Conservation (phyloP, 2,888 invertebrate genomes). For the Nephrotoma guestfalica region DNA sequence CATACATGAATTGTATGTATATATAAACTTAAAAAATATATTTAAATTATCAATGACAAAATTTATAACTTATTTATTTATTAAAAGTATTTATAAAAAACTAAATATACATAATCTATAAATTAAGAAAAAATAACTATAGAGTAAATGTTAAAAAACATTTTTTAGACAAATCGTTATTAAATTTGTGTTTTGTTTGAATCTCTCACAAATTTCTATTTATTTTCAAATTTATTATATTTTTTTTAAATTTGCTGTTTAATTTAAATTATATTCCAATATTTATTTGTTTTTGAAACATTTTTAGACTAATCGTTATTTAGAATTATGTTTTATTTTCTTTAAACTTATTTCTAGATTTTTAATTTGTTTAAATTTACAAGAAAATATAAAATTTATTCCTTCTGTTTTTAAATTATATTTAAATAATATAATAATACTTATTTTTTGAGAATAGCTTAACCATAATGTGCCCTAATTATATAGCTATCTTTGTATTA, state of each 20-base stretch:
- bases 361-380: conserved; percentile 2
- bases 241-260: background rate
- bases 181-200: background rate
- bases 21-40: conserved; percentile 15
- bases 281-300: background rate
- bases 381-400: background rate
- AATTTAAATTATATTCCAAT: background rate
- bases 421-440: background rate
- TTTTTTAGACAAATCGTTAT: background rate
- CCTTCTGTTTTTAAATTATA: background rate
- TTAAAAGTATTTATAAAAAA: conserved; percentile 7
- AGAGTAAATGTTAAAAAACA: background rate
- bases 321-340: background rate
- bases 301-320: background rate
- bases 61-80: conserved; percentile 6
- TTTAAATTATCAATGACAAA: conserved; percentile 12
- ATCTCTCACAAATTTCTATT: background rate
- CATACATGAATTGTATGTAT: background rate
- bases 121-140: background rate
- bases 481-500: conserved; percentile 32
- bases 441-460: conserved; percentile 22
- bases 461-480: conserved; percentile 34
- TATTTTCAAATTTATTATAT: background rate
- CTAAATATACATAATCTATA: background rate
- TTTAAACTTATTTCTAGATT: conserved; percentile 9